Conservation (phyloP, 30 jellyfish, hydroid and myxozoan species). For the Cassiopea andromeda region DNA sequence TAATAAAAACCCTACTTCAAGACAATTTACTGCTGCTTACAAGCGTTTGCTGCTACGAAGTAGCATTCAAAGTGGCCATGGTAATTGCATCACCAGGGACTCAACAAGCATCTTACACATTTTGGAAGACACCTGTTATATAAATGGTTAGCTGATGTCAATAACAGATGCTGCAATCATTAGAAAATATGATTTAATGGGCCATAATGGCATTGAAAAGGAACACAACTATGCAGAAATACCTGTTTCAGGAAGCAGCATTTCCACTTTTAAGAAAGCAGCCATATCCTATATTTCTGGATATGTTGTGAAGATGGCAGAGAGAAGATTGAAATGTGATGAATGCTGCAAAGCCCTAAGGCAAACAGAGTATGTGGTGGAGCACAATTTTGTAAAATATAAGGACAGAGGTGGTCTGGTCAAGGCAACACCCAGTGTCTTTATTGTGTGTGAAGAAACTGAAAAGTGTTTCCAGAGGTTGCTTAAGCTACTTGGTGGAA, state of each 20-base stretch:
- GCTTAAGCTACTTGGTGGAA: slow-evolving; percentile 2
- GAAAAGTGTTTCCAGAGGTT: slow-evolving; percentile 6
- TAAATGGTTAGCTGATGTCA: slow-evolving; percentile 8
- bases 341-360: slow-evolving; percentile 19
- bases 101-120: slow-evolving; percentile 48
- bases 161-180: slow-evolving; percentile 40
- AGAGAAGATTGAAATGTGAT: not conserved
- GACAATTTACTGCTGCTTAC: slow-evolving; percentile 63
- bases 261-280: slow-evolving; percentile 49
- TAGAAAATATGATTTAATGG: slow-evolving; percentile 40
- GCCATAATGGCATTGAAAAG: not conserved
- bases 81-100: slow-evolving; percentile 58
- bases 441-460: slow-evolving; percentile 9
- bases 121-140: slow-evolving; percentile 33
- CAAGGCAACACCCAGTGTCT: slow-evolving; percentile 32
- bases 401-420: slow-evolving; percentile 35
- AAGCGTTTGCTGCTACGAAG: slow-evolving; percentile 45
- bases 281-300: slow-evolving; percentile 66
- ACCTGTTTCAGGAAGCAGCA: not conserved
- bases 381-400: not conserved
- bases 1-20: slow-evolving; percentile 64
- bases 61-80: slow-evolving; percentile 47
- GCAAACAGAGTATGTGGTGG: not conserved
- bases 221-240: slow-evolving; percentile 32
- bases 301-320: slow-evolving; percentile 39